Base-by-base conservation (phyloP, 2,888 invertebrate species). In the Alloplasta piceator region DNA sequence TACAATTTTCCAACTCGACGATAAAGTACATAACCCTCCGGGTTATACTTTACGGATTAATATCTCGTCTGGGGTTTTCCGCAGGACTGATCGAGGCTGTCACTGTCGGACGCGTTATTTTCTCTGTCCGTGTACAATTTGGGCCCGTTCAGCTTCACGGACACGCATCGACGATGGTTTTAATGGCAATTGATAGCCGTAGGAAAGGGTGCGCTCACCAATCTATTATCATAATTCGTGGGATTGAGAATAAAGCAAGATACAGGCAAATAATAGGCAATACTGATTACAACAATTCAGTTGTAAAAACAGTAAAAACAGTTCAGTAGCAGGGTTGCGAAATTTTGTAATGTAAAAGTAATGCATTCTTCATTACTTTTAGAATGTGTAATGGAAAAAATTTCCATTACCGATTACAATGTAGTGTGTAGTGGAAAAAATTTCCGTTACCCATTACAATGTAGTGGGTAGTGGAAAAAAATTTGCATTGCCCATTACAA, bases 111-210 rank as follows among this genome's bases (percentile, higher is more conserved):
- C 26, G 4, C 52, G 12, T 12, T 10, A 10, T 6, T n/a, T 26
- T 61, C 9, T 41, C 14, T 46, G 5, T 41, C 9, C 43, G 12
- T 14, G 10, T 61, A 26, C 26, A 26, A 26, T 26, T 26, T 26
- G 26, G 26, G 26, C 26, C 26, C 16, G 55, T 41, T 66, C 71
- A 38, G 43, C 60, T 14, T 0, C 38, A 71, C 14, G 46, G 68
- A 39, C 9, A 10, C 4, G 76, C 86, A 87, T 86, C 87, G 86
- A 83, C 85, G 84, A 84, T 86, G 87, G 89, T 89, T 87, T 85
- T 87, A 89, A 89, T 88, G 84, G 88, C 87, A 87, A 89, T 90
- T 88, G 88, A 90, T 89, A 87, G 86, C 78, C 77, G 85, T 86
- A 87, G 89, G 90, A 89, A 86, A n/a, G n/a, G n/a, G n/a, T n/a